Percentiles rank a stretch among this genome's conserved stretches.
Conservation (phyloP, 2,888 invertebrate species). For the Ctenicera cuprea region DNA sequence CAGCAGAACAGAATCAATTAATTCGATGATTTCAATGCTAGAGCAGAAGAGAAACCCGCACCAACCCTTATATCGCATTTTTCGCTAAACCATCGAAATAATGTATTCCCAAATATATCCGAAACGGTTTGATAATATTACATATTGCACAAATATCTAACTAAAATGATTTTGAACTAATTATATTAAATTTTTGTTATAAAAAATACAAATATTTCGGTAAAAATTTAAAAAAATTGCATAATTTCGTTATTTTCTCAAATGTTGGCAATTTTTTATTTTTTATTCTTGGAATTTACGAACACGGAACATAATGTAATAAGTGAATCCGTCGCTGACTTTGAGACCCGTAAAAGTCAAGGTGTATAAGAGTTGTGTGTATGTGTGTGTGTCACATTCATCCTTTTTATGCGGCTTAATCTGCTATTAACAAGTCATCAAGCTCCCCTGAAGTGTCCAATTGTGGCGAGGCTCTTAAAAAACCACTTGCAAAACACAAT, state of each 20-base stretch:
- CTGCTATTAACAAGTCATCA: constrained; percentile 55
- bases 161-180: too few species aligned
- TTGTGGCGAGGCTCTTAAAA: constrained; percentile 60
- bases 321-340: not conserved
- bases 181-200: too few species aligned
- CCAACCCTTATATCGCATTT: too few species aligned
- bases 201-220: too few species aligned
- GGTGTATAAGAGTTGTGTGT: constrained; percentile 25
- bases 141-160: too few species aligned
- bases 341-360: constrained; percentile 51
- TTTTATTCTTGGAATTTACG: constrained; percentile 1
- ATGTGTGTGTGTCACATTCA: constrained; percentile 47
- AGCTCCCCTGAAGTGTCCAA: constrained; percentile 54
- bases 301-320: constrained; percentile 11
- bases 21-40: not conserved
- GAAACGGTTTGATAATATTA: too few species aligned
- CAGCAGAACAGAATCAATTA: not conserved
- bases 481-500: constrained; percentile 64
- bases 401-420: constrained; percentile 51
- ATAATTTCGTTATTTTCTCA: too few species aligned
- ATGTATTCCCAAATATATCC: too few species aligned
- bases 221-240: too few species aligned
- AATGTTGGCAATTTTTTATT: not conserved
- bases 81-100: too few species aligned
- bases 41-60: not conserved